Base-by-base conservation (phyloP, 37 sponge, comb jelly and placozoan genomes). In the Axinella damicornis region DNA sequence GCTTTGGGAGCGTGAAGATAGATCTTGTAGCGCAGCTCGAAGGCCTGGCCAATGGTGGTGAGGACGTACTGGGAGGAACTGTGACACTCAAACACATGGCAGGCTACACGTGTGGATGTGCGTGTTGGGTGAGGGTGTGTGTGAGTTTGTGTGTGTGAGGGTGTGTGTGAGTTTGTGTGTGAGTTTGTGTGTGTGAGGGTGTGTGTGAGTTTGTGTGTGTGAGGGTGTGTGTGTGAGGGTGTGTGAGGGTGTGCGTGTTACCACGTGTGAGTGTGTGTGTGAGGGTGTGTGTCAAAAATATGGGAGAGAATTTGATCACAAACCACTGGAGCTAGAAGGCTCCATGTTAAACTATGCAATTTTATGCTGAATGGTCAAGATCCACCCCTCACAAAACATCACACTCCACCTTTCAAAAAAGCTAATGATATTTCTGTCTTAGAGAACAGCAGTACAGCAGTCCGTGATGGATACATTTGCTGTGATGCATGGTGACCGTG, bases 41-140 rank as follows among this genome's bases (percentile, higher is more conserved):
- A 95, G 57, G 96, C 92, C 59, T 95, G 96, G 0, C 96, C 96
- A 39, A 95, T 82, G 32, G 96, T 86, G 21, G 89, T 52, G 24
- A 95, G 73, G 12, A 95, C 96, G 40, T 66, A 77, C 64, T 89
- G 93, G 19, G 95, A 79, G 34, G 62, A 76, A n/a, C 67, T 65
- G 17, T 73, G 76, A 71, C 96, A 95, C 38, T 92, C 80, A 81
- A 95, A 92, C 52, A 92, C 87, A 82, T 95, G 96, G 55, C 96
- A 95, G 25, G 93, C 96, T 95, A 52, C 20, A 69, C 21, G 20
- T 6, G 30, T 40, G 63, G 41, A 59, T 17, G 60, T 19, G 31
- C 14, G n/a, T 25, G 56, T 11, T 1, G 56, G 59, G 46, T n/a
- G n/a, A n/a, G n/a, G n/a, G n/a, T n/a, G n/a, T n/a, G 62, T 27